Conservation (phyloP, 2,113 vertebrate species). For the Oreotrochilus melanogaster region DNA sequence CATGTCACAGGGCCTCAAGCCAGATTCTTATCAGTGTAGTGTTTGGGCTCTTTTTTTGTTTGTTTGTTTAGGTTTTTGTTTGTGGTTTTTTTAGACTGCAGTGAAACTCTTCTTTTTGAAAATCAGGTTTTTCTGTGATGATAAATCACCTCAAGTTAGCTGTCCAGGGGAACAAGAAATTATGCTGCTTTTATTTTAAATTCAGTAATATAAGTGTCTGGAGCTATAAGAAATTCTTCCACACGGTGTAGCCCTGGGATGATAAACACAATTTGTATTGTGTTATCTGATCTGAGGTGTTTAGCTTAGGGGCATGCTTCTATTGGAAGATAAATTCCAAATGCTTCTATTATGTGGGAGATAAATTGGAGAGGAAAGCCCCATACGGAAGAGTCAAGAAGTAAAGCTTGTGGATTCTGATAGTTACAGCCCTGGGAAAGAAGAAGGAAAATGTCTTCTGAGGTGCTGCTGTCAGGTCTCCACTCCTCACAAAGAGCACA, state of each 20-base stretch:
- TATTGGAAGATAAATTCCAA: neutral
- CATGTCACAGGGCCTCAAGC: neutral
- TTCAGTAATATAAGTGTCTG: neutral
- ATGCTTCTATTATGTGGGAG: neutral
- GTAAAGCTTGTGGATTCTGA: neutral
- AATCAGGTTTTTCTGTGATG: neutral
- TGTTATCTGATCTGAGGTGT: neutral
- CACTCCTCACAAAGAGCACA: neutral
- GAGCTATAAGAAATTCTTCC: neutral
- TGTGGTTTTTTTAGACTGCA: neutral
- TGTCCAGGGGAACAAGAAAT: neutral
- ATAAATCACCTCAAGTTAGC: neutral
- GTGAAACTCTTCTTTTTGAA: neutral
- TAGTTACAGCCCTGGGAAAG: neutral
- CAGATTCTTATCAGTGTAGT: neutral
- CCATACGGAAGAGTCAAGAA: neutral
- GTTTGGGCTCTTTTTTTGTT: neutral
- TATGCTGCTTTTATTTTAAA: neutral
- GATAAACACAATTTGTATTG: neutral
- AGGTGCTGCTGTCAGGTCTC: neutral
- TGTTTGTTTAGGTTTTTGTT: no score
- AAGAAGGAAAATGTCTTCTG: neutral
- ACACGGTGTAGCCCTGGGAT: neutral
- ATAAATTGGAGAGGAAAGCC: neutral
- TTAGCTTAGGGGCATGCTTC: neutral